Conservation (phyloP, 2,113 vertebrate species). For the Mungos mungo region DNA sequence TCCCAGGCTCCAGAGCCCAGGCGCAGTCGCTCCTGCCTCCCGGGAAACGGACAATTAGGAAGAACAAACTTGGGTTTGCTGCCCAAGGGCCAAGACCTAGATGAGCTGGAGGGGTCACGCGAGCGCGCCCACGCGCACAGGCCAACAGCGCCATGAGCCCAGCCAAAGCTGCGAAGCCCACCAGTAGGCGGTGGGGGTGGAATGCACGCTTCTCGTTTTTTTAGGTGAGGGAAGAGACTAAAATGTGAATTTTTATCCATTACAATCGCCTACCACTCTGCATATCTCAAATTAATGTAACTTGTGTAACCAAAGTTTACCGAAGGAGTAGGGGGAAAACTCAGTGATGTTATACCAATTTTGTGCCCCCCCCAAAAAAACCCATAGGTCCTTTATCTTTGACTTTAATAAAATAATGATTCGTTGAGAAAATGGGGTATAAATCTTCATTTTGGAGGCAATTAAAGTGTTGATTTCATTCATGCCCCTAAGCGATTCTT, state of each 20-base stretch:
- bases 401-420: slow-evolving; percentile 89
- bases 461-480: slow-evolving; percentile 97
- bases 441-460: slow-evolving; percentile 97
- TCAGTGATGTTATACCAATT: neutral
- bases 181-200: neutral
- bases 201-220: neutral
- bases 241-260: neutral
- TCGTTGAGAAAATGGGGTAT: slow-evolving; percentile 92
- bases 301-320: slow-evolving; percentile 35
- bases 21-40: neutral
- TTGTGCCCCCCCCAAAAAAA: neutral
- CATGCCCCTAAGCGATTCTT: slow-evolving; percentile 93
- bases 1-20: neutral
- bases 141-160: neutral
- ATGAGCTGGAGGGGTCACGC: neutral
- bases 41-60: neutral
- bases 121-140: neutral
- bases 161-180: neutral
- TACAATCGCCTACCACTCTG: neutral
- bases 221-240: neutral
- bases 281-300: neutral
- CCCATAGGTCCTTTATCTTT: slow-evolving; percentile 79
- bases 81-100: neutral
- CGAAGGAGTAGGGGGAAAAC: neutral
- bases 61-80: neutral